These are phyloP conservation scores for Aricia agestis DNA, from an alignment of 1,140 invertebrate genomes.

Conservation along the genomic window DNA sequence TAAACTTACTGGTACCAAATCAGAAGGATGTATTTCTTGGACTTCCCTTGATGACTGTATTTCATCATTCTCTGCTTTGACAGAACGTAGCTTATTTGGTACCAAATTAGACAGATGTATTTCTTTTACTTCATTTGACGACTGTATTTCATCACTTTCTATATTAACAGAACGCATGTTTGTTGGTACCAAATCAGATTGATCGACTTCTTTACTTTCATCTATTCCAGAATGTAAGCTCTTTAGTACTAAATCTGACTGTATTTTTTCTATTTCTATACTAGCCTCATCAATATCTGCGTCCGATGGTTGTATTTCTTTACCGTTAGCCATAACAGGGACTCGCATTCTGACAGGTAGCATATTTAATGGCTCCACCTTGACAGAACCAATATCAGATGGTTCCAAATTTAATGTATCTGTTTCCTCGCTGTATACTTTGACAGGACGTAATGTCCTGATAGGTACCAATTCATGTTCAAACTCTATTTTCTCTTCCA, in stretches of 20 bases:
- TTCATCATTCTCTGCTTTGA: too few species aligned
- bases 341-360: not conserved
- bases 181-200: too few species aligned
- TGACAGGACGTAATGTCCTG: not conserved
- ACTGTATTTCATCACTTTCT: not conserved
- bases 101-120: not conserved
- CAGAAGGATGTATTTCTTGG: too few species aligned
- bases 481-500: not conserved
- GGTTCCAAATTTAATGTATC: not conserved
- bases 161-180: not conserved
- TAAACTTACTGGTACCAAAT: too few species aligned
- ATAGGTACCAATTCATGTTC: not conserved
- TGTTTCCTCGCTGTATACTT: not conserved
- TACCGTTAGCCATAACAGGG: not conserved
- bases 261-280: not conserved
- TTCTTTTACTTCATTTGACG: too few species aligned
- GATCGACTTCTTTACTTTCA: too few species aligned
- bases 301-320: not conserved
- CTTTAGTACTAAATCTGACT: not conserved
- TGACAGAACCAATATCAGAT: not conserved
- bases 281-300: too few species aligned
- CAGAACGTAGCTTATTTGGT: not conserved
- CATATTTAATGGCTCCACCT: not conserved
- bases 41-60: too few species aligned
- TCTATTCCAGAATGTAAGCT: too few species aligned